These are phyloP conservation scores for Papilio polytes DNA, from an alignment of 1,140 invertebrate species.

Conservation along the genomic window DNA sequence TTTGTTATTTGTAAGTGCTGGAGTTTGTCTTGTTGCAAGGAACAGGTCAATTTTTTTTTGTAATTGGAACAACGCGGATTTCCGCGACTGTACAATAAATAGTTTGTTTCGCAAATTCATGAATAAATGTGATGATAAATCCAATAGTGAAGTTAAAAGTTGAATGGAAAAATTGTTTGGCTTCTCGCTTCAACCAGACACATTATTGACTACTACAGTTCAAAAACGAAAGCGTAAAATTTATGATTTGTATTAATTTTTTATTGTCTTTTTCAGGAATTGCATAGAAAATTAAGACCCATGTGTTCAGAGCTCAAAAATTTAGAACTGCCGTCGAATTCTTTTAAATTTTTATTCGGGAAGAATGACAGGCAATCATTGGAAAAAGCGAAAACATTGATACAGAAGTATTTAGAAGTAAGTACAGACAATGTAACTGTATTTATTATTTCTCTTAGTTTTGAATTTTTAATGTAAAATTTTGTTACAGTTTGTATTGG, in stretches of 20 bases:
- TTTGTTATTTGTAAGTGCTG: too few relatives aligned
- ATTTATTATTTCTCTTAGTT: background rate
- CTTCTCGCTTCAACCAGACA: background rate
- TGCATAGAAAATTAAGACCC: constrained; percentile 93
- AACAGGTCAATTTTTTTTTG: too few relatives aligned
- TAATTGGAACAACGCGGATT: too few relatives aligned
- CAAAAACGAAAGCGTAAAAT: background rate
- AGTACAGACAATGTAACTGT: constrained; percentile 55
- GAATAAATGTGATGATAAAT: too few relatives aligned
- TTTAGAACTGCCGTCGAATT: constrained; percentile 91
- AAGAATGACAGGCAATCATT: constrained; percentile 91
- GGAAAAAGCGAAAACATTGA: constrained; percentile 92
- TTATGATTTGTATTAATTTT: constrained; percentile 32
- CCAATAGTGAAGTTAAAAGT: too few relatives aligned
- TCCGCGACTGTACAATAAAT: too few relatives aligned
- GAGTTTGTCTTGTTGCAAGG: too few relatives aligned
- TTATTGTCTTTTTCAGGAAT: constrained; percentile 84
- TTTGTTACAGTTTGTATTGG: constrained; percentile 89
- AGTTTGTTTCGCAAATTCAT: too few relatives aligned
- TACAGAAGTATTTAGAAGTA: constrained; percentile 94
- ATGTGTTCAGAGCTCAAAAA: constrained; percentile 91
- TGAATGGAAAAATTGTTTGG: background rate
- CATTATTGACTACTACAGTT: background rate
- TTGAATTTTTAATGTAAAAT: constrained; percentile 1
- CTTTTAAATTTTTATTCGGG: constrained; percentile 91